phyloP scores from a whole-genome alignment of 2,797 vertebrate species.

The Lithobates pipiens region DNA sequence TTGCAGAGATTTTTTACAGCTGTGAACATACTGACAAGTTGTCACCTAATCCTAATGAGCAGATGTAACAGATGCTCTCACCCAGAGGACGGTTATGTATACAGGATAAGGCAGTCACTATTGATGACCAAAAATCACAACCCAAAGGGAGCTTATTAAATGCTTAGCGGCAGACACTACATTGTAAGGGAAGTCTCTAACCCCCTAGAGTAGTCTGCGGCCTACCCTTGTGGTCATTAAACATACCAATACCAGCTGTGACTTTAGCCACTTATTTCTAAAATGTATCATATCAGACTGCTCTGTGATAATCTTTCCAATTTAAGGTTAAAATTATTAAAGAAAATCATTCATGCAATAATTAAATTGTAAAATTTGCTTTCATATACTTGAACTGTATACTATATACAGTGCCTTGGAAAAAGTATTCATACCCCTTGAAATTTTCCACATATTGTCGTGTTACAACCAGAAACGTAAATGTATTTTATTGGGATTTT shows the following conservation, averaged over 20 bases:
- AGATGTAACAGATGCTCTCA: neutral
- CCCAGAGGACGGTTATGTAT: constrained; percentile 11
- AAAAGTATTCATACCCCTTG: too few relatives aligned
- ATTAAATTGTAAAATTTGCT: too few relatives aligned
- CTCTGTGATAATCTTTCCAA: too few relatives aligned
- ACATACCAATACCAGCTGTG: neutral
- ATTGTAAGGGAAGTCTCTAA: neutral
- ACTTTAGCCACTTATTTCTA: neutral
- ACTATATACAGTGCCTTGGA: too few relatives aligned
- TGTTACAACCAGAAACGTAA: too few relatives aligned
- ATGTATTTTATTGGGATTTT: too few relatives aligned
- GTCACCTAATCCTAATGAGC: neutral
- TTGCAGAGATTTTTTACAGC: too few relatives aligned
- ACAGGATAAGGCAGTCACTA: neutral
- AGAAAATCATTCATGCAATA: too few relatives aligned
- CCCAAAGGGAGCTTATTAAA: constrained; percentile 23
- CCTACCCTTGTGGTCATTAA: neutral
- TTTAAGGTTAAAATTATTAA: too few relatives aligned
- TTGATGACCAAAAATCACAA: constrained; percentile 6
- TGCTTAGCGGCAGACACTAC: neutral
- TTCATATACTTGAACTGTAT: too few relatives aligned
- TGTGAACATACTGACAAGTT: neutral
- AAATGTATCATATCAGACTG: too few relatives aligned
- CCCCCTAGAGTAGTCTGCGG: neutral
- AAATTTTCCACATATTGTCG: too few relatives aligned